Percentiles rank a stretch among this genome's conserved stretches.
phyloP scores from a whole-genome alignment of 2,888 invertebrate genomes.

The Agonopterix arenella region DNA sequence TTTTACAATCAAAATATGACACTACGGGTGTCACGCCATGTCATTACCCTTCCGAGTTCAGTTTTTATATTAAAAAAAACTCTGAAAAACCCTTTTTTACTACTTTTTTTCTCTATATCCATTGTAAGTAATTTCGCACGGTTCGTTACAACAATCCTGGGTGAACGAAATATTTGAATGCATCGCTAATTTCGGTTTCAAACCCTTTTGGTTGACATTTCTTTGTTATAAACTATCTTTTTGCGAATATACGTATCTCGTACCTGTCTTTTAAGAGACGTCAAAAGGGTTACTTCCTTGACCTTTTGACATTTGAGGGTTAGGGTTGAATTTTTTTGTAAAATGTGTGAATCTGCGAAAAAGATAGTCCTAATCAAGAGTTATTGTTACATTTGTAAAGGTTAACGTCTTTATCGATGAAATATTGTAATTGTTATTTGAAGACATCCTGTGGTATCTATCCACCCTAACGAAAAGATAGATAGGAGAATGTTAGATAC shows the following conservation, averaged over 20 bases:
- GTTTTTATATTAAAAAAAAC: slow-evolving; percentile 24
- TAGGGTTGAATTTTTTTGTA: slow-evolving; percentile 35
- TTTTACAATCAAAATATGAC: not conserved
- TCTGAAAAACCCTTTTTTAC: slow-evolving; percentile 20
- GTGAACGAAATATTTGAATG: slow-evolving; percentile 64
- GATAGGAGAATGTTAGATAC: too few species aligned
- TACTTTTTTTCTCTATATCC: slow-evolving; percentile 22
- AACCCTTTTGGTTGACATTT: slow-evolving; percentile 55
- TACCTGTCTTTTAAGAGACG: slow-evolving; percentile 52
- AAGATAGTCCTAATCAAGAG: slow-evolving; percentile 40
- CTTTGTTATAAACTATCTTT: slow-evolving; percentile 43
- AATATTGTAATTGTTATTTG: not conserved
- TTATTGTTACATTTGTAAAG: slow-evolving; percentile 22
- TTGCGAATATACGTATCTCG: slow-evolving; percentile 32
- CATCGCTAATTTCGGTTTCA: slow-evolving; percentile 60
- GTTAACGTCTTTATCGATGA: slow-evolving; percentile 9
- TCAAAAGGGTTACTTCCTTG: slow-evolving; percentile 57
- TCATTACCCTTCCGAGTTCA: slow-evolving; percentile 40
- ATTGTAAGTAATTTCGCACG: slow-evolving; percentile 69
- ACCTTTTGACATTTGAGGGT: slow-evolving; percentile 45
- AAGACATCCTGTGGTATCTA: too few species aligned
- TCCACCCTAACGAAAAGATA: too few species aligned
- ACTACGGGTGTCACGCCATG: slow-evolving; percentile 36
- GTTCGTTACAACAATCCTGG: slow-evolving; percentile 49
- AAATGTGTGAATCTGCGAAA: slow-evolving; percentile 41